Conservation (phyloP, 2,113 vertebrate species). For the Rhea americana region DNA sequence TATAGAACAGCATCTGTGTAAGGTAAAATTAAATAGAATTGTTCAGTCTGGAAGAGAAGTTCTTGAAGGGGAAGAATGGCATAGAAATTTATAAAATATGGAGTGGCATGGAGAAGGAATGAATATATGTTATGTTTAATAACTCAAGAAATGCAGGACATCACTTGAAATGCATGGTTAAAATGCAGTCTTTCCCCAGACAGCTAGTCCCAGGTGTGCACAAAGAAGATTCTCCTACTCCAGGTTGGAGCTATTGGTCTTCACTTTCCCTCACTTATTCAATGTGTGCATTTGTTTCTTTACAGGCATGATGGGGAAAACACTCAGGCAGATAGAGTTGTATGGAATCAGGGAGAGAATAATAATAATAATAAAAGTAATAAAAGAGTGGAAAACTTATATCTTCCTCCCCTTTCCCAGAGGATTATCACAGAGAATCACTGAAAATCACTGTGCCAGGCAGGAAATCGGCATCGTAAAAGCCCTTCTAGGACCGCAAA, state of each 20-base stretch:
- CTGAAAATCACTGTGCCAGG: not conserved
- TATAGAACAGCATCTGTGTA: not conserved
- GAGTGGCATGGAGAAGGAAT: not conserved
- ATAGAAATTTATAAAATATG: not conserved
- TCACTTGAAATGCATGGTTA: not conserved
- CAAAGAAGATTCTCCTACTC: not conserved
- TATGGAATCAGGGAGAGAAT: not conserved
- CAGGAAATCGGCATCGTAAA: not conserved
- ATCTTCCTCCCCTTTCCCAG: not conserved
- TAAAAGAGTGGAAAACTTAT: not conserved
- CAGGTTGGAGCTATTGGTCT: not conserved
- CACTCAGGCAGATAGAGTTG: not conserved
- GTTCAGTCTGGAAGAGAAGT: not conserved
- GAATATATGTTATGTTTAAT: not conserved
- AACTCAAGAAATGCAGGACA: not conserved
- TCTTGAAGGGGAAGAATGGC: not conserved
- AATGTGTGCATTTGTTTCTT: not conserved
- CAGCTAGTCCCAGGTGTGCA: not conserved
- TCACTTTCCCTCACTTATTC: not conserved
- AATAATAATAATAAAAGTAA: not conserved
- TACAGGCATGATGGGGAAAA: not conserved
- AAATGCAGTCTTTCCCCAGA: not conserved
- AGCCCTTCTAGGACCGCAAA: not conserved
- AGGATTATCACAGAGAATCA: not conserved
- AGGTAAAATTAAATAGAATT: not conserved